Conservation (phyloP, 2,888 invertebrate genomes). For the Eudasyphora cyanicolor region DNA sequence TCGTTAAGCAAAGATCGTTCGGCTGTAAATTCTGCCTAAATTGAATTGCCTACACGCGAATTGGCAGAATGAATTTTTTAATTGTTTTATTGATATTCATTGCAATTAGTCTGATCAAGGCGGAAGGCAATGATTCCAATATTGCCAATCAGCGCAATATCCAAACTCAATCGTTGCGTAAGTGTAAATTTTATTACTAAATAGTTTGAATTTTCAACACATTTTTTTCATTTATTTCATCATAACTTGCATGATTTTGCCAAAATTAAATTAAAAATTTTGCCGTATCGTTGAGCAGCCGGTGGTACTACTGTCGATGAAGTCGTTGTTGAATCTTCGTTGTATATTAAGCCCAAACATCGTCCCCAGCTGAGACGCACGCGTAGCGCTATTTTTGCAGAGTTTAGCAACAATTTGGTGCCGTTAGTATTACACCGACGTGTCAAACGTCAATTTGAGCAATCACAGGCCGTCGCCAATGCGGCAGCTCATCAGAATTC, state of each 20-base stretch:
- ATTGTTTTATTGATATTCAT: slow-evolving; percentile 42
- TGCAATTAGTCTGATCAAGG: slow-evolving; percentile 36
- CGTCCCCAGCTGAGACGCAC: slow-evolving; percentile 56
- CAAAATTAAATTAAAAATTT: neutral
- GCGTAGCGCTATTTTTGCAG: slow-evolving; percentile 54
- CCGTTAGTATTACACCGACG: slow-evolving; percentile 71
- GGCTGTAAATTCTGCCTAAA: neutral
- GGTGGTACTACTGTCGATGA: slow-evolving; percentile 79
- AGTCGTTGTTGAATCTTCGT: slow-evolving; percentile 81
- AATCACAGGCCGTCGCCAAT: slow-evolving; percentile 75
- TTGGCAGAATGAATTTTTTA: slow-evolving; percentile 51
- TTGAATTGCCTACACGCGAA: neutral
- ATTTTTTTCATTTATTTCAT: no score
- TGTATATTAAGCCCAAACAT: slow-evolving; percentile 80
- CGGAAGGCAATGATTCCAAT: slow-evolving; percentile 53
- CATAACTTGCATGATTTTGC: no score
- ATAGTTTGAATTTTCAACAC: neutral
- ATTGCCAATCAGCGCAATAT: slow-evolving; percentile 58
- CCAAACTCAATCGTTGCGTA: slow-evolving; percentile 69
- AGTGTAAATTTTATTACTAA: slow-evolving; percentile 68
- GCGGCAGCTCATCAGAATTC: slow-evolving; percentile 73
- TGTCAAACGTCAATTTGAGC: slow-evolving; percentile 72
- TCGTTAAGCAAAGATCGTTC: slow-evolving; percentile 45
- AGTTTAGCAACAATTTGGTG: slow-evolving; percentile 51
- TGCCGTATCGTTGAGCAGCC: no score